Conservation (phyloP, 2,113 vertebrate species). For the Callopanchax toddi region DNA sequence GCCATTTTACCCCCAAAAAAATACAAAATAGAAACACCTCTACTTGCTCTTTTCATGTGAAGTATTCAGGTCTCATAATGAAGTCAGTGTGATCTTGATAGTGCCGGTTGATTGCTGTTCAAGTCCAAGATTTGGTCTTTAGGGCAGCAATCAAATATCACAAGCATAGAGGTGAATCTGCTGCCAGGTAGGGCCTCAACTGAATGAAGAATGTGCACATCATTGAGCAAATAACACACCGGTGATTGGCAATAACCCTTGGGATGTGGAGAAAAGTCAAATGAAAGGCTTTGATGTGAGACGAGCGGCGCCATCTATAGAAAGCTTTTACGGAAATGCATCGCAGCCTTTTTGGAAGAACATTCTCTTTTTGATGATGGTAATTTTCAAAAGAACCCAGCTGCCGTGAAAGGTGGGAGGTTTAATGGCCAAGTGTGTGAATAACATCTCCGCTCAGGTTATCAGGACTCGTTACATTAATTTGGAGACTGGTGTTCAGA, state of each 20-base stretch:
- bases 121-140: constrained; percentile 10
- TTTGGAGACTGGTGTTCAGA: constrained; percentile 38
- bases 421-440: constrained; percentile 34
- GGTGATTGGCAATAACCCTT: constrained; percentile 20
- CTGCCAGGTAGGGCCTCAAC: constrained; percentile 2
- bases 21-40: background rate
- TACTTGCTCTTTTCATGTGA: background rate
- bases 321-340: constrained; percentile 30
- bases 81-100: background rate
- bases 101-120: constrained; percentile 1
- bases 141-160: constrained; percentile 9
- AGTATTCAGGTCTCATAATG: background rate
- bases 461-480: constrained; percentile 23
- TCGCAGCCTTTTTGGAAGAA: constrained; percentile 36
- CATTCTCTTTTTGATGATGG: constrained; percentile 56
- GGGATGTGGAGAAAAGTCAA: constrained; percentile 31
- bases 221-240: constrained; percentile 5
- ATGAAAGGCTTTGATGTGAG: constrained; percentile 33
- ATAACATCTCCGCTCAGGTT: constrained; percentile 34
- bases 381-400: constrained; percentile 56
- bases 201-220: constrained; percentile 7
- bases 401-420: constrained; percentile 46
- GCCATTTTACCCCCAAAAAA: too few relatives aligned
- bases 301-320: background rate
- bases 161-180: background rate